Base-by-base conservation (phyloP, 2,797 vertebrate species). In the Taenioides sp. region DNA sequence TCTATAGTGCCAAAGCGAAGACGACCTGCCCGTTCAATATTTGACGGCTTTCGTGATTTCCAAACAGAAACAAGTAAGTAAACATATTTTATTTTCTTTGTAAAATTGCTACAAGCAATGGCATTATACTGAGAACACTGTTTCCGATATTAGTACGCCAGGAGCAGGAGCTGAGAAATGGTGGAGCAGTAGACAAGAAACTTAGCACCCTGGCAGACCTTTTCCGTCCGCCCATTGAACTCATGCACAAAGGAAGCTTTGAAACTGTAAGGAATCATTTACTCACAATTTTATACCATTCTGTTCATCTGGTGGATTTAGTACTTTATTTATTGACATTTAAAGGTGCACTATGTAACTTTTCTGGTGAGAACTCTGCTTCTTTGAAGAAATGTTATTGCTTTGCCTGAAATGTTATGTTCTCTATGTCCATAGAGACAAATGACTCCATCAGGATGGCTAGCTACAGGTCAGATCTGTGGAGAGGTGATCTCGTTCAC, bases 171-270 rank as follows among this genome's bases (percentile, higher is more conserved):
- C 93, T 99, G 80, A 95, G 97, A 73, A 99, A 99, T 6, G 98
- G 98, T 84, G 97, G 95, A 7, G 95, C 96, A 0, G 95, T 98
- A 88, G 98, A 99, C 92, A 99, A 99, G 94, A 99, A 99, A 90
- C 94, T 99, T 69, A 99, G 97, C 74, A 99, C 98, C 5, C 90
- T 99, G 86, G 98, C 98, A 69, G 98, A 99, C 88, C 95, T 99
- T 52, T 99, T 99, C 92, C 95, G 98, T 76, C 98, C 98, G 71
- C 98, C 98, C 72, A 98, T 99, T 80, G 98, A 99, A 85, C 94
- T 99, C 87, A 99, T 99, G 97, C 98, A 99, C 93, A 99, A 99
- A 94, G 98, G 98, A 89, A 99, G 98, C 93, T 99, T 99, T 93
- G 98, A 99, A 93, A 99, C 98, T 80, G 98, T 99, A 88, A 93